A percentile compares a stretch with the other conserved stretches of the same genome.
phyloP scores from a whole-genome alignment of 2,888 invertebrate species.

The Xestobium rufovillosum region DNA sequence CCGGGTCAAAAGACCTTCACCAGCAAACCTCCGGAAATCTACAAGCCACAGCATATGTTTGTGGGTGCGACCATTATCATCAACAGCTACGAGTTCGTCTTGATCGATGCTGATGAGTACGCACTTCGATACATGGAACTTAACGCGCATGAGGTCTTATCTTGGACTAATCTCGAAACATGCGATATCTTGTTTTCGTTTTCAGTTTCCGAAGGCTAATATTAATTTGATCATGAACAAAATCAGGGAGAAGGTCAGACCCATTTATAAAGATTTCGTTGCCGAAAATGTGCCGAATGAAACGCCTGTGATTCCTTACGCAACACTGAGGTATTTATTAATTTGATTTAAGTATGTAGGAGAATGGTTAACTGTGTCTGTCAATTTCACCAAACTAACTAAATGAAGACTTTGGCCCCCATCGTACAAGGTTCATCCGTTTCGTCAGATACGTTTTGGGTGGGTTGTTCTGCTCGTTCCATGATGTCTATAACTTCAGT shows the following conservation, averaged over 20 bases:
- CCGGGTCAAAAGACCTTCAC: conserved; percentile 66
- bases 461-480: too few relatives aligned
- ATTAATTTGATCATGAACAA: conserved; percentile 65
- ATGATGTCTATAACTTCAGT: too few relatives aligned
- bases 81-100: conserved; percentile 68
- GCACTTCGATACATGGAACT: conserved; percentile 82
- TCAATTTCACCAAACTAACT: too few relatives aligned
- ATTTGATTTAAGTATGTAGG: too few relatives aligned
- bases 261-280: conserved; percentile 69
- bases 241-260: conserved; percentile 58
- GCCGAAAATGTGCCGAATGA: conserved; percentile 54
- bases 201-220: conserved; percentile 68
- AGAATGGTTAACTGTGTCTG: too few relatives aligned
- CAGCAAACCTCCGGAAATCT: conserved; percentile 65
- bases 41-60: conserved; percentile 74
- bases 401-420: too few relatives aligned
- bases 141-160: conserved; percentile 58
- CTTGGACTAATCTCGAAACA: conserved; percentile 4
- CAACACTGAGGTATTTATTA: conserved; percentile 38
- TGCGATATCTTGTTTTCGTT: conserved; percentile 20
- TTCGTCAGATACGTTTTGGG: too few relatives aligned
- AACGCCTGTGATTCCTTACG: conserved; percentile 38
- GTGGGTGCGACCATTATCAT: conserved; percentile 73
- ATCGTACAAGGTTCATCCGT: too few relatives aligned
- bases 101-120: conserved; percentile 79